Evolutionary conservation across 2,888 invertebrate species (phyloP), one percentile per base, ranked within the genome.

Genomic region (Pinctada fucata): DNA sequence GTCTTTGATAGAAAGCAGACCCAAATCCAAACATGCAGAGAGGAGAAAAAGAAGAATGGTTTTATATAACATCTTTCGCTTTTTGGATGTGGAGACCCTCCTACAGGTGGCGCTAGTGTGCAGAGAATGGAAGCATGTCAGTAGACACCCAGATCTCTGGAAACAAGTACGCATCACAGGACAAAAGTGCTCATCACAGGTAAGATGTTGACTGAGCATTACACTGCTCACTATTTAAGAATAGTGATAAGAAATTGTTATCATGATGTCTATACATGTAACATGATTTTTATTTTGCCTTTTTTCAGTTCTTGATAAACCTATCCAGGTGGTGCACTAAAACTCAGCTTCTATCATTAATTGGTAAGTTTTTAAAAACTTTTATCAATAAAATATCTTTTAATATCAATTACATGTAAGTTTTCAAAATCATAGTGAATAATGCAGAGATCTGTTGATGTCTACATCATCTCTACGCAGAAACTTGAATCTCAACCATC

Each of bases 91-190:
- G 3, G 75, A 78, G 31, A 85, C 88, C 2, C 82, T 90, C 48
- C 75, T 86, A 49, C 79, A 79, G 4, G 84, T 88, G 52, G 83
- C 90, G 8, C 81, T 79, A 71, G 91, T 92, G 16, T 90, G 90
- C 80, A 84, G 84, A n/a, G 90, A 90, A 76, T 92, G 91, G 91
- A 83, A 86, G 5, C 84, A 87, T 8, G 88, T 91, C 67, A 88
- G 89, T 69, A 78, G 89, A 31, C 88, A 90, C 72, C 89, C 91
- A 8, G 84, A 87, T 48, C 85, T 91, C 8, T 91, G 91, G 91
- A 87, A 85, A 79, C 73, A 80, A 10, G 86, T 91, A n/a, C 78
- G 77, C 10, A 78, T 91, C 3, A 83, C 79, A 64, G 83, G 88
- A 50, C 83, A 85, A 16, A 81, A 86, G 71, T 83, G 91, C 16